phyloP scores from a whole-genome alignment of 2,888 invertebrate genomes.

The Synanthedon vespiformis region DNA sequence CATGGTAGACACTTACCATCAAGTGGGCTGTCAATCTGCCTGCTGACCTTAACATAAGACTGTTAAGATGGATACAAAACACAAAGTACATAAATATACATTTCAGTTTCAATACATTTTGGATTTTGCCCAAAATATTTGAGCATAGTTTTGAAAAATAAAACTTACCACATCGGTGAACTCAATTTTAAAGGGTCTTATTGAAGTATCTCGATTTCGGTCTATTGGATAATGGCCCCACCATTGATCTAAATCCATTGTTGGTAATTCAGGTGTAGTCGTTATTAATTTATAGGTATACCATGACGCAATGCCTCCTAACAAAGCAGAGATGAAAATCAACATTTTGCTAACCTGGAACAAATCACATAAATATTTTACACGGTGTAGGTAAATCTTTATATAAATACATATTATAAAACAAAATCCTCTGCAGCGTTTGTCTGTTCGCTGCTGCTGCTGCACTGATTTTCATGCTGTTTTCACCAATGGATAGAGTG shows the following conservation, averaged over 20 bases:
- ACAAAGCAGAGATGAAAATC: conserved; percentile 10
- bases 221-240: conserved; percentile 71
- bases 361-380: no score
- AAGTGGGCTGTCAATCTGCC: no score
- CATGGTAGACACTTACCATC: no score
- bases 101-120: no score
- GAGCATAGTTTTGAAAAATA: neutral
- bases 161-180: conserved; percentile 70
- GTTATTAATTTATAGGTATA: conserved; percentile 16
- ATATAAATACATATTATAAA: no score
- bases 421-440: no score
- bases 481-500: no score
- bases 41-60: no score
- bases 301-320: conserved; percentile 14
- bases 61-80: no score
- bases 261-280: conserved; percentile 23
- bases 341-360: conserved; percentile 20
- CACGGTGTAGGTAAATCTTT: neutral
- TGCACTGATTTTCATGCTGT: no score
- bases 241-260: conserved; percentile 52
- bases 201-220: conserved; percentile 54
- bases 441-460: no score
- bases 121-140: neutral
- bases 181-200: conserved; percentile 72
- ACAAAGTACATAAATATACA: no score